These are phyloP conservation scores for Cyrtonyx montezumae DNA, from an alignment of 2,113 vertebrate genomes.

Conservation along the genomic window DNA sequence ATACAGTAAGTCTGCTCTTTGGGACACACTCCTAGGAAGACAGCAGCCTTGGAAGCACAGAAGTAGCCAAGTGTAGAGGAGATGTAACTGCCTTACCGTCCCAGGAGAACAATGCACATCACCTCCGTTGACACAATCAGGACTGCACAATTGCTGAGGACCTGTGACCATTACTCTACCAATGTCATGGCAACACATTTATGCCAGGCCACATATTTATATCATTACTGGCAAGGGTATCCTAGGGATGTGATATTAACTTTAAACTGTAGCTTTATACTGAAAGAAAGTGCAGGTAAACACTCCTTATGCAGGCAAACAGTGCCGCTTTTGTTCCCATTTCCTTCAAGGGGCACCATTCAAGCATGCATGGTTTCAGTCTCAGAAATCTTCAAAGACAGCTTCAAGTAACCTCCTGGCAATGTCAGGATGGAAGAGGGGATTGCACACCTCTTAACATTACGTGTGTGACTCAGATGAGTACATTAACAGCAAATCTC, in stretches of 20 bases:
- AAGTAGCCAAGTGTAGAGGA: background rate
- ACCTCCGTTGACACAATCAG: background rate
- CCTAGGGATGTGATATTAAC: background rate
- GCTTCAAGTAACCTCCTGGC: background rate
- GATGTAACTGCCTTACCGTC: background rate
- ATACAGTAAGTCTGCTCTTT: background rate
- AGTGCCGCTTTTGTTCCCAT: background rate
- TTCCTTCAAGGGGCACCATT: background rate
- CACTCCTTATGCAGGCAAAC: background rate
- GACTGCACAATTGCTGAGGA: background rate
- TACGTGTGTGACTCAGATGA: background rate
- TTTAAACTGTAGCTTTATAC: background rate
- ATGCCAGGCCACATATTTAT: background rate
- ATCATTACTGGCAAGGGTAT: background rate
- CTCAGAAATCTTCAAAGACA: background rate
- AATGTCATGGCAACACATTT: background rate
- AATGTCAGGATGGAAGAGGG: background rate
- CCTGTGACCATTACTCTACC: fast-evolving
- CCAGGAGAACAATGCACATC: background rate
- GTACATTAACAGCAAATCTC: background rate
- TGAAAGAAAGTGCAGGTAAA: background rate
- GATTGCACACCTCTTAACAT: background rate
- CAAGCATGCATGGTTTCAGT: background rate
- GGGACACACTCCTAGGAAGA: background rate
- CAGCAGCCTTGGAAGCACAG: background rate